Base-by-base conservation (phyloP, 2,113 vertebrate genomes). In the Callipepla californica region DNA sequence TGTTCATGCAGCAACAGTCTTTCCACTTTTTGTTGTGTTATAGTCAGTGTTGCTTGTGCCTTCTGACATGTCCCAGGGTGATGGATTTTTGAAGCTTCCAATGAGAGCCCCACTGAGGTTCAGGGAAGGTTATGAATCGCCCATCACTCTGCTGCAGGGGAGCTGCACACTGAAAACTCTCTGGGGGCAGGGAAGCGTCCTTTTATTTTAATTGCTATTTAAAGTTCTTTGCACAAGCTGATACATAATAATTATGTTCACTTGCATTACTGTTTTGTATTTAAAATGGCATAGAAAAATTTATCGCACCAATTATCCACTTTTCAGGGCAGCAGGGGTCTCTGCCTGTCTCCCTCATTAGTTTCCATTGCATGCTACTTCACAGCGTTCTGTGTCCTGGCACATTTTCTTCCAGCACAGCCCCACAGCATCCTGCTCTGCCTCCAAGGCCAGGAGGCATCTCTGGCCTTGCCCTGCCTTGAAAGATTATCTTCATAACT, bases 131-230 rank as follows among this genome's bases (percentile, higher is more conserved):
- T 34, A 5, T 8, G 48, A 61, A 34, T 77, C 0, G 1, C 45
- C 26, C 32, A 9, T 44, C 50, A 22, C 38, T 19, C 11, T 0
- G 0, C 26, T 17, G 78, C 0, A 25, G 80, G 11, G 45, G 42
- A 66, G 50, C 38, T 74, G 28, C 34, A 63, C 7, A 32, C 47
- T 2, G 2, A 57, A 73, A 84, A 47, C 22, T 73, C 38, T 77
- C 13, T 7, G 48, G 51, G 51, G 57, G 51, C 13, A 59, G 19
- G 48, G 16, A 82, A 62, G 55, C 26, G 16, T 78, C 42, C 81
- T 85, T 73, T 74, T 48, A 20, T 62, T 92, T 89, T 58, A 84
- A 72, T 81, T 93, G 42, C 34, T 79, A 53, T 15, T 44, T 72
- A 8, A 65, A 89, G 40, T 50, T 80, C 61, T 51, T 62, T 68